phyloP scores from a whole-genome alignment of 2,113 vertebrate species.

The Poicephalus meyeri region DNA sequence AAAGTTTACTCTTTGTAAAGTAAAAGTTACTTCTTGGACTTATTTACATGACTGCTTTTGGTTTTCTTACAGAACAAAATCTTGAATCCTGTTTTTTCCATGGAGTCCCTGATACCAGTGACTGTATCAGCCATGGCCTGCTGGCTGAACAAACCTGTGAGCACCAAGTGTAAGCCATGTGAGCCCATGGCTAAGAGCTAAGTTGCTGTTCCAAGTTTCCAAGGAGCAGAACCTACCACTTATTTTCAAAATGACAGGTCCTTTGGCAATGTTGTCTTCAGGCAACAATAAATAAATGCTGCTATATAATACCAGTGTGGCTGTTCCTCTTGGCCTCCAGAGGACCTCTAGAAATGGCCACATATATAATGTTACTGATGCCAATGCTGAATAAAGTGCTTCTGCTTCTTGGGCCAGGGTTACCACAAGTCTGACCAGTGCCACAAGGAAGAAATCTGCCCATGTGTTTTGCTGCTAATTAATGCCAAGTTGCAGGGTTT shows the following conservation, averaged over 20 bases:
- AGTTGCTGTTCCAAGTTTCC: neutral
- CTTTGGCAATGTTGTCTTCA: neutral
- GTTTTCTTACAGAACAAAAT: neutral
- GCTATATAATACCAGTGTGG: neutral
- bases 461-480: neutral
- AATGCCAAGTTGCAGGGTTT: neutral
- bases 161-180: rapidly evolving
- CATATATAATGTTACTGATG: neutral
- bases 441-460: neutral
- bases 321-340: neutral
- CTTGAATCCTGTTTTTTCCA: neutral
- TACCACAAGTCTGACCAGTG: neutral
- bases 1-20: neutral
- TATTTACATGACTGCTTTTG: neutral
- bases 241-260: neutral
- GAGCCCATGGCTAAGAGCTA: neutral
- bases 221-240: neutral
- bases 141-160: neutral
- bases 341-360: neutral
- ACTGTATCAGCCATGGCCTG: neutral
- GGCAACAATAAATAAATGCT: neutral
- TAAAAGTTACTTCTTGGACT: neutral
- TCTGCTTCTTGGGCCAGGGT: neutral
- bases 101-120: neutral
- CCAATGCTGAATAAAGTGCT: neutral